Conservation (phyloP, 2,888 invertebrate species). For the Noctua fimbriata region DNA sequence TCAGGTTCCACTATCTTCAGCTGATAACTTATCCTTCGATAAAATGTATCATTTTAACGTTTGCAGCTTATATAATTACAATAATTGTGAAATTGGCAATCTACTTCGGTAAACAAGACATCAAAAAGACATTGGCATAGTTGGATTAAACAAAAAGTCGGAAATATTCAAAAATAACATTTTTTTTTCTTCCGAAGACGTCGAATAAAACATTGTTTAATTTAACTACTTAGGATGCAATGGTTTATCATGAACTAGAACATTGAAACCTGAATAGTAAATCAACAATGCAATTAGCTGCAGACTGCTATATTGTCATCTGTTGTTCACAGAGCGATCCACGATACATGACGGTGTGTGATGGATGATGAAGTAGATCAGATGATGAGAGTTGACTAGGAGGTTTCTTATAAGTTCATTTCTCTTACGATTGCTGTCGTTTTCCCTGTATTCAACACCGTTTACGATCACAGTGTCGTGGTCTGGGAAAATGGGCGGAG, state of each 20-base stretch:
- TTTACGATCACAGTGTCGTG: slow-evolving; percentile 77
- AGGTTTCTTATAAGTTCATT: neutral
- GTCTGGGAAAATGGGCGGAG: slow-evolving; percentile 76
- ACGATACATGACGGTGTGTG: neutral
- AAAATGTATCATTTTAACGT: neutral
- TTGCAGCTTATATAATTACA: neutral
- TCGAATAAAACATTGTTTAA: neutral
- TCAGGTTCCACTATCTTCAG: neutral
- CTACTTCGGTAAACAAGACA: neutral
- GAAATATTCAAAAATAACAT: neutral
- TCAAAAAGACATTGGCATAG: neutral
- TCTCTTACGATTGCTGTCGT: slow-evolving; percentile 68
- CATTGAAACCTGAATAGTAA: neutral
- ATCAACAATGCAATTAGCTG: neutral
- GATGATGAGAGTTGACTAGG: neutral
- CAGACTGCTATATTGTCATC: neutral
- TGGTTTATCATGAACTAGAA: neutral
- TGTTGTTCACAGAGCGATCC: too few relatives aligned
- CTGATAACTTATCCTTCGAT: neutral
- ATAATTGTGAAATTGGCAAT: neutral
- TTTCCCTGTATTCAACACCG: slow-evolving; percentile 80
- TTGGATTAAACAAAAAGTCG: neutral
- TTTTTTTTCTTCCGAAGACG: too few relatives aligned
- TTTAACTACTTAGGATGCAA: neutral
- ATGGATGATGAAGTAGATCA: neutral